A percentile compares a stretch with the other conserved stretches of the same genome.
Evolutionary conservation across 1,140 invertebrate genomes (phyloP).

Genomic region (Drosophila virilis): DNA sequence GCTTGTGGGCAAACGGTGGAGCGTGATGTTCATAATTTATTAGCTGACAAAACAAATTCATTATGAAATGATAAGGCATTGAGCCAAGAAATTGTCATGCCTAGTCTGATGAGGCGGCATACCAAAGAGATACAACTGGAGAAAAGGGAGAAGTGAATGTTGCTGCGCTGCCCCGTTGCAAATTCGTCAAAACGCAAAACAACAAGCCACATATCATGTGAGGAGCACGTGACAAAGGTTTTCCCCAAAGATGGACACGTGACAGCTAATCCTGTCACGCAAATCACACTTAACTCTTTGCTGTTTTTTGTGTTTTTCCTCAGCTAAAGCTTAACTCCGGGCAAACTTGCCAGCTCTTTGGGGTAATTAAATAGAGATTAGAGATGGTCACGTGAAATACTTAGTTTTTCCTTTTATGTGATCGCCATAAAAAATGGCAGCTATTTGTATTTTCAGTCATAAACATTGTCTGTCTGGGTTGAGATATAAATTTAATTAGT

Average conservation of each 20-base stretch:
- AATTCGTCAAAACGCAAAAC: constrained; percentile 17
- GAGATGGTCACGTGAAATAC: constrained; percentile 44
- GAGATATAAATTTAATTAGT: constrained; percentile 32
- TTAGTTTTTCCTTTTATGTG: constrained; percentile 10
- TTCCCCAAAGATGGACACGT: constrained; percentile 40
- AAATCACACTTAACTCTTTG: constrained; percentile 48
- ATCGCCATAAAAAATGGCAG: constrained; percentile 13
- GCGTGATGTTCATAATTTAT: constrained; percentile 79
- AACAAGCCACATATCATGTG: constrained; percentile 31
- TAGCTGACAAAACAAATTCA: constrained; percentile 83
- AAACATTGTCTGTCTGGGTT: constrained; percentile 10
- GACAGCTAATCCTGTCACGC: constrained; percentile 51
- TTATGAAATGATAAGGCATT: constrained; percentile 76
- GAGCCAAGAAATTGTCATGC: constrained; percentile 67
- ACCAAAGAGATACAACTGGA: constrained; percentile 17
- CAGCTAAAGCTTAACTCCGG: neutral
- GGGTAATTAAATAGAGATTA: constrained; percentile 49
- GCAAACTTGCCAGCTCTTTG: constrained; percentile 2
- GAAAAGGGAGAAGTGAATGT: constrained; percentile 5
- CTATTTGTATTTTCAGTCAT: constrained; percentile 7
- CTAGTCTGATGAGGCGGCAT: constrained; percentile 41
- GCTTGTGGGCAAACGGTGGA: constrained; percentile 45
- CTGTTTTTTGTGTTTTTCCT: neutral
- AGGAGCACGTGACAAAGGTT: constrained; percentile 50
- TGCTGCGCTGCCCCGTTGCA: constrained; percentile 2